phyloP scores from a whole-genome alignment of 2,113 vertebrate species.

The Lanius ludovicianus region DNA sequence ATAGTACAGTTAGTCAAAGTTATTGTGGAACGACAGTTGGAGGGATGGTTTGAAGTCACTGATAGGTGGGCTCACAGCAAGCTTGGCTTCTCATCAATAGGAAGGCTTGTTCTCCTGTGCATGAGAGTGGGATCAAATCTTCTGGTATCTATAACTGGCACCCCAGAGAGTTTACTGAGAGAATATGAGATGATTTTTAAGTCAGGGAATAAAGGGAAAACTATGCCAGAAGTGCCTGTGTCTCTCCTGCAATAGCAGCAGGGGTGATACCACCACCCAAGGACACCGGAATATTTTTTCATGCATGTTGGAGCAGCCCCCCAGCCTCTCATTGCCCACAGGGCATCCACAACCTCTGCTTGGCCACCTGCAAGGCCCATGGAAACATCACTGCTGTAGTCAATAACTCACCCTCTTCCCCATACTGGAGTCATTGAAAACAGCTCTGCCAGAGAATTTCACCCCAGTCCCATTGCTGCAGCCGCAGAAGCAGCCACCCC shows the following conservation, averaged over 20 bases:
- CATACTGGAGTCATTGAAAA: background rate
- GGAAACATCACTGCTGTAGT: background rate
- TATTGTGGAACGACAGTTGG: slow-evolving; percentile 72
- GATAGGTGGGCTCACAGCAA: slow-evolving; percentile 47
- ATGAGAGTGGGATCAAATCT: background rate
- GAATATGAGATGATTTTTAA: background rate
- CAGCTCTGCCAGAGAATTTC: background rate
- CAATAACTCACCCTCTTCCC: background rate
- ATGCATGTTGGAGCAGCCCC: accelerated
- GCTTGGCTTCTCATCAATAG: slow-evolving; percentile 35
- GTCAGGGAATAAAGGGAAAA: background rate
- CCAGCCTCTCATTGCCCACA: background rate
- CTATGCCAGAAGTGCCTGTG: background rate
- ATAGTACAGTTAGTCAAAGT: slow-evolving; percentile 72
- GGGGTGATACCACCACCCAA: background rate
- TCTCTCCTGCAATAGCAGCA: background rate
- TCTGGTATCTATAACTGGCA: slow-evolving; percentile 13
- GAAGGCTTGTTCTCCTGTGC: slow-evolving; percentile 18
- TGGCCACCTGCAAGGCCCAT: background rate
- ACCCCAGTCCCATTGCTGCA: background rate
- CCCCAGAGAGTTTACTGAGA: background rate
- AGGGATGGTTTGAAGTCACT: slow-evolving; percentile 32
- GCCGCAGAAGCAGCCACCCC: background rate
- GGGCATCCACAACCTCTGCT: background rate
- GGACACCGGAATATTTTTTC: background rate